Percentiles rank a stretch among this genome's conserved stretches.
Conservation (phyloP, 23 tunicate species). For the Phallusia fumigata region DNA sequence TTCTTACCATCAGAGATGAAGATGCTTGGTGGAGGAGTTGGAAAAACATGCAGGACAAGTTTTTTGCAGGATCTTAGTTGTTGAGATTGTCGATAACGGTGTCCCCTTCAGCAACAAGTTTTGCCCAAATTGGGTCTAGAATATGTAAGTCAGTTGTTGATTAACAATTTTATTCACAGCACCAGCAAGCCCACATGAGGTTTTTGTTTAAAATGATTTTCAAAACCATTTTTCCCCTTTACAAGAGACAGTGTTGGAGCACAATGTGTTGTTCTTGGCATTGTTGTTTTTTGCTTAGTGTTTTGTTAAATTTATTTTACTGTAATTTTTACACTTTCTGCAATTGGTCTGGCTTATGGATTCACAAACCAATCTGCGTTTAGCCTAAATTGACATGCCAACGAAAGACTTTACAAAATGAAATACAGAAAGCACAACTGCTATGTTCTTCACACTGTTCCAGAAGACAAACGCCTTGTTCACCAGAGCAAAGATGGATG, state of each 20-base stretch:
- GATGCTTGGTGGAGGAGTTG: slow-evolving; percentile 75
- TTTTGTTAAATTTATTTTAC: no score
- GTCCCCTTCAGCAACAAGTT: slow-evolving; percentile 43
- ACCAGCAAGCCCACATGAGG: no score
- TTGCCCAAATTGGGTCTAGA: background rate
- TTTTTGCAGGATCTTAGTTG: slow-evolving; percentile 16
- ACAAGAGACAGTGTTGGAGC: no score
- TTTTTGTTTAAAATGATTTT: no score
- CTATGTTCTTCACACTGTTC: slow-evolving; percentile 70
- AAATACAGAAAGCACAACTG: slow-evolving; percentile 72
- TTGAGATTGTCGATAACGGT: slow-evolving; percentile 16
- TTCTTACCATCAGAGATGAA: slow-evolving; percentile 68
- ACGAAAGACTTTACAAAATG: slow-evolving; percentile 69
- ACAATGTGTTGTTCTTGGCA: no score
- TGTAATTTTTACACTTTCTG: slow-evolving; percentile 6
- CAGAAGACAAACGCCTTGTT: slow-evolving; percentile 45
- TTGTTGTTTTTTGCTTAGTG: no score
- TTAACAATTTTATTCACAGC: background rate
- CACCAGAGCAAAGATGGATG: slow-evolving; percentile 53
- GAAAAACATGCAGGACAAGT: slow-evolving; percentile 31
- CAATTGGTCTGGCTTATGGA: slow-evolving; percentile 43
- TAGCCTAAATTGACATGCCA: slow-evolving; percentile 13
- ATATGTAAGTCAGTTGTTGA: background rate
- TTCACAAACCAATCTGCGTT: background rate
- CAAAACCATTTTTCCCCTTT: no score